Percentiles rank a stretch among this genome's conserved stretches.
Evolutionary conservation across 2,797 vertebrate genomes (phyloP).

Genomic region (Hylomyscus alleni): DNA sequence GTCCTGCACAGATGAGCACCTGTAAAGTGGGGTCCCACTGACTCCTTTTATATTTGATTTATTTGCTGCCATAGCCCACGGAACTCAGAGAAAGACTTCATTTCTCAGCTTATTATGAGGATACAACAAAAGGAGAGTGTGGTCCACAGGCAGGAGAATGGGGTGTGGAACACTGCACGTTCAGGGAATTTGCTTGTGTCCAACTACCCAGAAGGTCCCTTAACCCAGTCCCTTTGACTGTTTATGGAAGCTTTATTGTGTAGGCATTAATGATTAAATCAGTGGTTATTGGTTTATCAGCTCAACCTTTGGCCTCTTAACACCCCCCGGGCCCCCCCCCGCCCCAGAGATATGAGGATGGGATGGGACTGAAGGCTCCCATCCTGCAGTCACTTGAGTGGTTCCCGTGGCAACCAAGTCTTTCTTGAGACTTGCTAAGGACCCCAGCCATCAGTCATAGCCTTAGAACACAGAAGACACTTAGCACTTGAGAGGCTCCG

Average conservation of each 20-base stretch:
- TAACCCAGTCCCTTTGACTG: background rate
- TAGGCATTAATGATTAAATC: background rate
- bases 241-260: background rate
- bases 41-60: background rate
- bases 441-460: background rate
- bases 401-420: background rate
- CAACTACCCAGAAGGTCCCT: background rate
- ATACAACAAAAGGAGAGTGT: too few species aligned
- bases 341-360: background rate
- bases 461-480: background rate
- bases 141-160: background rate
- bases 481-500: background rate
- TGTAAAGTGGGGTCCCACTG: background rate
- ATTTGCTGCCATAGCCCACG: background rate
- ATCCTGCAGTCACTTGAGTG: background rate
- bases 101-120: background rate
- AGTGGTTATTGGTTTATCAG: background rate
- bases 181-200: too few species aligned
- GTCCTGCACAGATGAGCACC: background rate
- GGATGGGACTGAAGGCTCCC: background rate
- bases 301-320: background rate
- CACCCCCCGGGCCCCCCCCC: too few species aligned
- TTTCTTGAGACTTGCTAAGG: background rate
- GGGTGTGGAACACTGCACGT: too few species aligned
- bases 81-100: background rate